phyloP scores from a whole-genome alignment of 2,797 vertebrate species.

The Pelodytes ibericus region DNA sequence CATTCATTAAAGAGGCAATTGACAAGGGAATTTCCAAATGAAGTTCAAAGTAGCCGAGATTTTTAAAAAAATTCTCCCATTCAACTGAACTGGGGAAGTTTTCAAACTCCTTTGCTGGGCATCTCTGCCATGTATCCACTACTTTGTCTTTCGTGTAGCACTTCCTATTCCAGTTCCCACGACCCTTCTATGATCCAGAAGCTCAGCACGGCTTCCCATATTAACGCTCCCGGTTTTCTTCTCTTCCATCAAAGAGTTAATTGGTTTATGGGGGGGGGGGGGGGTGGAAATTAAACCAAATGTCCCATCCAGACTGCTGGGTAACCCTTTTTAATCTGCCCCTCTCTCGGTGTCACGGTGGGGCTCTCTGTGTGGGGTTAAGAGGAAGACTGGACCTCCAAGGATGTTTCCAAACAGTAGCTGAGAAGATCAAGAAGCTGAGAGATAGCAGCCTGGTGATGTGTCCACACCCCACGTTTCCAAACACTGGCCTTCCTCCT shows the following conservation, averaged over 20 bases:
- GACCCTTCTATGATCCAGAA: background rate
- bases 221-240: background rate
- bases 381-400: background rate
- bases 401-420: background rate
- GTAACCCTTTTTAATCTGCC: background rate
- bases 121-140: background rate
- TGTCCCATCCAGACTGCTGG: background rate
- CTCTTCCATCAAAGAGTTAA: background rate
- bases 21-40: too few species aligned
- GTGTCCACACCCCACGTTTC: background rate
- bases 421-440: background rate
- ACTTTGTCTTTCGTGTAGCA: background rate
- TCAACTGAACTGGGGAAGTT: too few species aligned
- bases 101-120: too few species aligned
- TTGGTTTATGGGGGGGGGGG: background rate
- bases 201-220: background rate
- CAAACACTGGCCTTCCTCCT: too few species aligned
- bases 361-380: background rate
- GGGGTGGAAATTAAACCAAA: constrained; percentile 8
- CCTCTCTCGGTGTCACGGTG: background rate
- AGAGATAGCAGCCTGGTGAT: background rate
- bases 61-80: too few species aligned
- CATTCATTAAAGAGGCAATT: too few species aligned
- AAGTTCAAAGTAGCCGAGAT: too few species aligned
- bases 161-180: background rate